A percentile compares a stretch with the other conserved stretches of the same genome.
Evolutionary conservation across 2,113 vertebrate genomes (phyloP).

Genomic region (Phrynosoma platyrhinos): DNA sequence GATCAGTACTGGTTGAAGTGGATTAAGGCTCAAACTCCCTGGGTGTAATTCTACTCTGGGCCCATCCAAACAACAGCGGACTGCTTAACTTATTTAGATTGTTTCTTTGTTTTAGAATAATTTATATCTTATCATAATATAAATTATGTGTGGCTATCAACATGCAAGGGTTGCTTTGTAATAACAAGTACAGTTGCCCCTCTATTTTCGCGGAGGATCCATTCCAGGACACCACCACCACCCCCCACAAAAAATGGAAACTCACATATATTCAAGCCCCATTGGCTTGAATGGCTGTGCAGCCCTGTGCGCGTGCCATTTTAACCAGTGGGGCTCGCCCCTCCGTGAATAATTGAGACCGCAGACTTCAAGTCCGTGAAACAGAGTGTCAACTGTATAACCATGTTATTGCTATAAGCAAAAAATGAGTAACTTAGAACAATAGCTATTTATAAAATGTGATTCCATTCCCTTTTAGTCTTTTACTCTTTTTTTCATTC

Average conservation of each 20-base stretch:
- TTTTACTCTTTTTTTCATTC: not conserved
- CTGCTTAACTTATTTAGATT: not conserved
- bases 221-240: no score
- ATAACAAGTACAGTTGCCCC: not conserved
- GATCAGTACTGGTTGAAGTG: not conserved
- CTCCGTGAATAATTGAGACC: no score
- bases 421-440: not conserved
- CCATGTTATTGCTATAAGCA: not conserved
- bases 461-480: not conserved
- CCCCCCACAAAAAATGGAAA: no score
- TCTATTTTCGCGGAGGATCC: no score
- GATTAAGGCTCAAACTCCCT: not conserved
- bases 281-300: no score
- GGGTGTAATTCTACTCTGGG: not conserved
- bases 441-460: not conserved
- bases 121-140: not conserved
- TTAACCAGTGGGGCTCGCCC: no score
- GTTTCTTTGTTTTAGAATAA: not conserved
- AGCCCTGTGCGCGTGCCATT: no score
- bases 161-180: not conserved
- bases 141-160: not conserved
- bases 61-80: not conserved
- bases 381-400: no score
- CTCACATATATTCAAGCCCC: no score
- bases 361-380: no score